Base-by-base conservation (phyloP, 2,888 invertebrate species). In the Nymphalis urticae region DNA sequence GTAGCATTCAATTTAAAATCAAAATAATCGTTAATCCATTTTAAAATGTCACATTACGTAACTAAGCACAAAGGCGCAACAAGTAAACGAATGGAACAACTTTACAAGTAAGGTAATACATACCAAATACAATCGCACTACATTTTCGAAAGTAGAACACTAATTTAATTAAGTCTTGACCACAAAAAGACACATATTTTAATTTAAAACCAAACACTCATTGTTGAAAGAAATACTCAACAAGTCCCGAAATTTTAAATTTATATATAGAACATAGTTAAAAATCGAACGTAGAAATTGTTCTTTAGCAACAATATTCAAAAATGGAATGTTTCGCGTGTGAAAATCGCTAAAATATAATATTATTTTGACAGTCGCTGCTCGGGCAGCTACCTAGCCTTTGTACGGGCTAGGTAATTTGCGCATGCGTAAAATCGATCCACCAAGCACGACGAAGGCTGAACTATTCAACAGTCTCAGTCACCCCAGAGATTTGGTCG, bases 351-450 rank as follows among this genome's bases (percentile, higher is more conserved):
- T 80, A 83, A 83, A 79, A 80, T 78, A 79, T 76, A 80, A 81
- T 85, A 76, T 82, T 89, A 89, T 89, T 91, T 89, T 88, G 89
- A 90, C 88, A 88, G 84, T 80, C 84, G 83, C 79, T 78, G 82
- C 82, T 77, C 78, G 77, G 83, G 81, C 84, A 81, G 85, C 86
- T 82, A 84, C 81, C 85, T 83, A 76, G 85, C 85, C 85, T 89
- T 88, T 89, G 89, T 85, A 85, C 85, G 84, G 87, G 81, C 73
- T 76, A 73, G 77, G 59, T 72, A 21, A 64, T 72, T 56, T 79
- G 81, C 91, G 91, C 92, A 86, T 74, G 89, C 90, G 92, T 82
- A 82, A 24, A 53, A 92, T 92, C 90, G 92, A 92, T 92, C 90
- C 64, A 68, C 66, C 64, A 60, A 71, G 60, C 62, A 66, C 71